A percentile compares a stretch with the other conserved stretches of the same genome.
These are phyloP conservation scores for Pantelozetes paolii DNA, from an alignment of 2,888 invertebrate species.

Conservation along the genomic window DNA sequence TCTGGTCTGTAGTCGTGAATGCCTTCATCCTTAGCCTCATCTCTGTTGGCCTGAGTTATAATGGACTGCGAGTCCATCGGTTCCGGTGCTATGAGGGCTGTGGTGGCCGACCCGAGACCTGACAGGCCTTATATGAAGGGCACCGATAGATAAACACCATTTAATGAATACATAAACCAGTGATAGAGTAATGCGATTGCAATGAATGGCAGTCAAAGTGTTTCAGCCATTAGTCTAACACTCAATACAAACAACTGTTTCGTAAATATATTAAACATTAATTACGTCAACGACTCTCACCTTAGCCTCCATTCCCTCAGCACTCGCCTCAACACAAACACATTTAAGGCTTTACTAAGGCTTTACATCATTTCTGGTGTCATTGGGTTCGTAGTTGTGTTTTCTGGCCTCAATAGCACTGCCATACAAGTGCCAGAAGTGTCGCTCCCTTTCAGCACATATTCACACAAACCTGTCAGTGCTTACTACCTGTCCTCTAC, in stretches of 20 bases:
- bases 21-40: constrained; percentile 65
- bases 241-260: neutral
- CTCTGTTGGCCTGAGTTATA: constrained; percentile 95
- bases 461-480: neutral
- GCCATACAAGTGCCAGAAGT: neutral
- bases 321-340: neutral
- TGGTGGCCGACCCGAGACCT: neutral
- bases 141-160: constrained; percentile 14
- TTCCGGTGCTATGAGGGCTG: neutral
- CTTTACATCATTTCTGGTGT: neutral
- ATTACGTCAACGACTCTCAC: neutral
- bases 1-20: constrained; percentile 30
- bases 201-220: neutral
- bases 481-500: neutral
- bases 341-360: neutral
- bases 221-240: constrained; percentile 24
- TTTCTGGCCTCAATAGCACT: constrained; percentile 1
- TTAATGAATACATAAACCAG: constrained; percentile 8
- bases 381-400: neutral
- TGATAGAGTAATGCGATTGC: neutral
- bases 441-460: constrained; percentile 20
- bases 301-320: neutral
- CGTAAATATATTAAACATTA: neutral
- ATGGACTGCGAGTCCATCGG: constrained; percentile 96
- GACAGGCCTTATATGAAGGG: neutral